phyloP scores from a whole-genome alignment of 37 sponge, comb jelly and placozoan genomes.

The Dysidea cf. avara region DNA sequence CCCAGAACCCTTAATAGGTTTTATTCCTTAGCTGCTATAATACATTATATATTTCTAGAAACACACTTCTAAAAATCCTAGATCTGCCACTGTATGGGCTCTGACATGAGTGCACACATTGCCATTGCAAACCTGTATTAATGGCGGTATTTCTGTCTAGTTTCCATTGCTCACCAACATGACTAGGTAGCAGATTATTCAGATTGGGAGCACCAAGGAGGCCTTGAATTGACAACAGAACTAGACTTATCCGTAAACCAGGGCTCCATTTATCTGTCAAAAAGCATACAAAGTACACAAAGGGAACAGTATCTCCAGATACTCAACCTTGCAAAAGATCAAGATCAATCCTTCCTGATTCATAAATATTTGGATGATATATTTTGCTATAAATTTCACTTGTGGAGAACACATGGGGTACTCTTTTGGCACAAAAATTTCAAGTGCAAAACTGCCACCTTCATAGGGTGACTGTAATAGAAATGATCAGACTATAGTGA shows the following conservation, averaged over 20 bases:
- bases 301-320: no score
- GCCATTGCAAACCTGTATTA: slow-evolving; percentile 74
- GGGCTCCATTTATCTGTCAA: slow-evolving; percentile 99
- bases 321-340: slow-evolving; percentile 91
- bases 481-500: no score
- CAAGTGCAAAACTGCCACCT: slow-evolving; percentile 83
- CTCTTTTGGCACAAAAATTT: slow-evolving; percentile 95
- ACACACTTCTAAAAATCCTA: no score
- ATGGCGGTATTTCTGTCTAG: slow-evolving; percentile 83
- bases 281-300: no score
- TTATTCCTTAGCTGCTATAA: no score
- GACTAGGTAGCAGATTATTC: slow-evolving; percentile 94
- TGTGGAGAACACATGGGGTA: slow-evolving; percentile 99
- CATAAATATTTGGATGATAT: slow-evolving; percentile 98
- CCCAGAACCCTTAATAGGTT: no score
- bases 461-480: slow-evolving; percentile 86
- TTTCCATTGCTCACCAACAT: slow-evolving; percentile 97
- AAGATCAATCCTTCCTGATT: slow-evolving; percentile 92
- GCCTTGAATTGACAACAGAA: slow-evolving; percentile 94
- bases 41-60: no score
- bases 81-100: no score
- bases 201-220: slow-evolving; percentile 96
- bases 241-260: slow-evolving; percentile 93
- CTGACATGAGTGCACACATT: no score
- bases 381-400: slow-evolving; percentile 95